Conservation (phyloP, 2,888 invertebrate species). For the Nymphalis urticae region DNA sequence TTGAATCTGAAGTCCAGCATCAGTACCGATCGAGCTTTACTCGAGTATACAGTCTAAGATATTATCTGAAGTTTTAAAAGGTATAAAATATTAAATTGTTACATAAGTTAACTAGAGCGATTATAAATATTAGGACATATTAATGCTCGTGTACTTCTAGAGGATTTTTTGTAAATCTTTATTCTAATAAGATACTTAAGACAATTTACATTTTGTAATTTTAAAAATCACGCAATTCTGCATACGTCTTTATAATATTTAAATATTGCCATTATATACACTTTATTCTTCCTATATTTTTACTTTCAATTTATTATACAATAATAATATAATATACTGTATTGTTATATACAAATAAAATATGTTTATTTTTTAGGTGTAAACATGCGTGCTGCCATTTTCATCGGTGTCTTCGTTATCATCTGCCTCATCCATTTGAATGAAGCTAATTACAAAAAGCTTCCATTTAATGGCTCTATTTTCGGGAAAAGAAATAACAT, state of each 20-base stretch:
- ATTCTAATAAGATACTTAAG: too few species aligned
- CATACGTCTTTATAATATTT: too few species aligned
- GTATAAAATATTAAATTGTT: neutral
- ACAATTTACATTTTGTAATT: too few species aligned
- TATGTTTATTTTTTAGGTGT: constrained; percentile 24
- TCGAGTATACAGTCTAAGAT: neutral
- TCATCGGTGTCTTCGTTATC: constrained; percentile 53
- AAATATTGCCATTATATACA: too few species aligned
- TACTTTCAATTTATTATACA: too few species aligned
- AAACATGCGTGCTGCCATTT: constrained; percentile 44
- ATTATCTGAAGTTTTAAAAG: neutral
- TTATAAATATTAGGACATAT: too few species aligned
- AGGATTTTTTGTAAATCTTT: too few species aligned
- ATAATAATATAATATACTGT: too few species aligned
- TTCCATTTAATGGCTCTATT: constrained; percentile 95
- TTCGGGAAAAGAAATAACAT: constrained; percentile 90
- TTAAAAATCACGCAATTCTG: too few species aligned
- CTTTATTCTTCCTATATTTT: too few species aligned
- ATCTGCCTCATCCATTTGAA: constrained; percentile 64
- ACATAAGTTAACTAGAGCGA: too few species aligned
- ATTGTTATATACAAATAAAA: neutral
- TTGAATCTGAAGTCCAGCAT: constrained; percentile 30
- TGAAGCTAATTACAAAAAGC: constrained; percentile 90
- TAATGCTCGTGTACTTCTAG: too few species aligned
- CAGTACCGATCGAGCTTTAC: constrained; percentile 36